A percentile compares a stretch with the other conserved stretches of the same genome.
These are phyloP conservation scores for Condylostylus longicornis DNA, from an alignment of 1,140 invertebrate genomes.

Conservation along the genomic window DNA sequence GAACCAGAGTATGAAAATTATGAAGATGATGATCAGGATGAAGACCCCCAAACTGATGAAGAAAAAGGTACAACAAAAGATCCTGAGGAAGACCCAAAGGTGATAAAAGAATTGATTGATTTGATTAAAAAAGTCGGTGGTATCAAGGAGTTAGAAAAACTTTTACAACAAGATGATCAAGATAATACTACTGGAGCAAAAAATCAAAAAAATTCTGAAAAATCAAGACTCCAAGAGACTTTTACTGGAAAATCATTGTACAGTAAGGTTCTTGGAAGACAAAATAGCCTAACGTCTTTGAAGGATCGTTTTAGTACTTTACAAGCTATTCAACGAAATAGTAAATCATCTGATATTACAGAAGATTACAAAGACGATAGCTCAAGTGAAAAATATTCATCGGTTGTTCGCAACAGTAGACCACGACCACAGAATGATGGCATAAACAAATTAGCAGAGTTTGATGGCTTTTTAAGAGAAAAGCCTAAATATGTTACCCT, in stretches of 20 bases:
- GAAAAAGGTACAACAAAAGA: conserved; percentile 23
- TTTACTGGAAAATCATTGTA: conserved; percentile 43
- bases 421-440: conserved; percentile 57
- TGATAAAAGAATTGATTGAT: conserved; percentile 69
- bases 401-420: conserved; percentile 39
- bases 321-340: neutral
- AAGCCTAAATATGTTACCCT: conserved; percentile 38
- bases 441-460: conserved; percentile 38
- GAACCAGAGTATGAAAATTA: conserved; percentile 44
- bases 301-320: conserved; percentile 14
- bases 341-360: conserved; percentile 1
- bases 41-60: conserved; percentile 22
- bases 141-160: conserved; percentile 65
- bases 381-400: conserved; percentile 22
- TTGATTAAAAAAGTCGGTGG: conserved; percentile 74
- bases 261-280: conserved; percentile 47
- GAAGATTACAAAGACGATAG: conserved; percentile 3
- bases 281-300: conserved; percentile 20
- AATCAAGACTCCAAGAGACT: too few relatives aligned
- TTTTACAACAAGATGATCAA: conserved; percentile 44
- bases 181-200: conserved; percentile 19
- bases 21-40: conserved; percentile 44
- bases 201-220: too few relatives aligned
- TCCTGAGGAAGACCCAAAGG: conserved; percentile 59
- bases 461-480: conserved; percentile 34